Percentiles rank a stretch among this genome's conserved stretches.
Conservation (phyloP, 2,113 vertebrate species). For the Stomatorhinus ivindoensis region DNA sequence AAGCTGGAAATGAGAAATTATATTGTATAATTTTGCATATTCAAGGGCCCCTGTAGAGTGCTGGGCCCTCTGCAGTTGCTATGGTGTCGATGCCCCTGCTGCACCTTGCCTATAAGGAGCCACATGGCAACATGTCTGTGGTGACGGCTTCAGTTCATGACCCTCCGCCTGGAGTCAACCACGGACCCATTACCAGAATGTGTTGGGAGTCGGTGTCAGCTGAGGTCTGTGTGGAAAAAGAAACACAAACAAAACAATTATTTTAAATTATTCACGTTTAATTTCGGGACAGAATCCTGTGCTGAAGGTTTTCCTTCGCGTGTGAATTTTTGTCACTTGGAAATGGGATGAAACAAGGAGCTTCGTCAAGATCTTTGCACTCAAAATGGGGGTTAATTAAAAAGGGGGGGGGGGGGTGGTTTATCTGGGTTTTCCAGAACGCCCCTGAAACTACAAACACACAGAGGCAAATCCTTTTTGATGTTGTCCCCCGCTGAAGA, state of each 20-base stretch:
- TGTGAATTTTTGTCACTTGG: not conserved
- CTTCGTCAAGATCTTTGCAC: not conserved
- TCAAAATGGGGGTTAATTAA: not conserved
- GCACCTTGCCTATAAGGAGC: not conserved
- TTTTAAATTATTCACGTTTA: not conserved
- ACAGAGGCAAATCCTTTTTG: not conserved
- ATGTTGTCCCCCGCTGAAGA: not conserved
- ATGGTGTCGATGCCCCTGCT: not conserved
- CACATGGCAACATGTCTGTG: too few species aligned
- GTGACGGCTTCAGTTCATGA: not conserved
- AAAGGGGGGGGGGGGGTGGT: not conserved
- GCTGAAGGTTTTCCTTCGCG: not conserved
- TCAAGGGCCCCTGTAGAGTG: not conserved
- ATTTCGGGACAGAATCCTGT: not conserved
- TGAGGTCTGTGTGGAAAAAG: not conserved
- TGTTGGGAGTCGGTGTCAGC: not conserved
- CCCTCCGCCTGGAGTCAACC: not conserved
- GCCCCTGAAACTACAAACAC: not conserved
- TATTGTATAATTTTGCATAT: not conserved
- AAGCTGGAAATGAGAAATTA: not conserved
- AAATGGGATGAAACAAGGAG: not conserved
- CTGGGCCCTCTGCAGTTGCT: not conserved
- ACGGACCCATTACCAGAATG: not conserved
- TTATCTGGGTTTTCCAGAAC: constrained; percentile 5
- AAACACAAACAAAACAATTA: not conserved